Evolutionary conservation across 2,888 invertebrate species (phyloP).

Genomic region (Sepiola atlantica): DNA sequence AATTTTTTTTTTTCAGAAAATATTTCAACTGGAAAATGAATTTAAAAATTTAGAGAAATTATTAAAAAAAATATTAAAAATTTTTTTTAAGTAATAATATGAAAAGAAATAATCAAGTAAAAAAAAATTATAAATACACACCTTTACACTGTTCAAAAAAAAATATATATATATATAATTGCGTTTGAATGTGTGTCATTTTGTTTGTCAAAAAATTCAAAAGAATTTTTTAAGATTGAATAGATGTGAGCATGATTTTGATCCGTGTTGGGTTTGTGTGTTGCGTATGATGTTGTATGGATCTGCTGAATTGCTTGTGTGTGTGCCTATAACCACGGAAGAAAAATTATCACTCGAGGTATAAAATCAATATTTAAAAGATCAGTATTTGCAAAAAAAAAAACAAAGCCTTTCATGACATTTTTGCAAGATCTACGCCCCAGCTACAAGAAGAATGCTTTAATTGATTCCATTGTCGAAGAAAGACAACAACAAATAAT

Average conservation of each 20-base stretch:
- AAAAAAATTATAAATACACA: background rate
- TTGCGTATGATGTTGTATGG: background rate
- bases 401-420: background rate
- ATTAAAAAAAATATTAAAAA: background rate
- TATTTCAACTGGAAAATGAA: background rate
- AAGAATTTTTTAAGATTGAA: background rate
- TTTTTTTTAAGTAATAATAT: no score
- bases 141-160: background rate
- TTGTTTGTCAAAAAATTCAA: background rate
- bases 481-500: background rate
- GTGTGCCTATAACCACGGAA: background rate
- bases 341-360: background rate
- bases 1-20: background rate
- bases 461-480: background rate
- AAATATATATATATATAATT: background rate
- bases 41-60: background rate
- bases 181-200: background rate
- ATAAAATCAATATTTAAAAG: background rate
- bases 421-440: no score
- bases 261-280: background rate
- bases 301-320: background rate
- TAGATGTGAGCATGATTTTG: no score
- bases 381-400: background rate
- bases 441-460: slow-evolving; percentile 14
- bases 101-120: background rate